A percentile compares a stretch with the other conserved stretches of the same genome.
These are phyloP conservation scores for Archaeoteleia sp. DNA, from an alignment of 2,888 invertebrate species.

Conservation along the genomic window DNA sequence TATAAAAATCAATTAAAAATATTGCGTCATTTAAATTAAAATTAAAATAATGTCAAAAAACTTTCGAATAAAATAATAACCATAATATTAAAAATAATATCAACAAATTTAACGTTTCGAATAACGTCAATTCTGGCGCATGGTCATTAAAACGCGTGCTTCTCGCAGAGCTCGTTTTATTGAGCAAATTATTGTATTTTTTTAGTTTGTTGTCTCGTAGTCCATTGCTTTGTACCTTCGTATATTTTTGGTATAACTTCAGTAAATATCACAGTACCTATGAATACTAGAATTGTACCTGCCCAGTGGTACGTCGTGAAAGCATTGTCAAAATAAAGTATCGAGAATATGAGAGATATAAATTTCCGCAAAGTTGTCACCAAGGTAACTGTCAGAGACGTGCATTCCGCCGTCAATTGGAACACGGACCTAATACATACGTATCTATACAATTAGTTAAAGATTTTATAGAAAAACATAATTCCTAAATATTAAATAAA, in stretches of 20 bases:
- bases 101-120: too few relatives aligned
- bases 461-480: constrained; percentile 50
- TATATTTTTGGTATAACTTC: constrained; percentile 80
- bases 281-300: constrained; percentile 92
- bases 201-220: background rate
- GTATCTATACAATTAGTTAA: constrained; percentile 76
- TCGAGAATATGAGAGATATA: constrained; percentile 94
- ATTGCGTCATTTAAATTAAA: too few relatives aligned
- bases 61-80: too few relatives aligned
- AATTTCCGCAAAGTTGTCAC: constrained; percentile 98
- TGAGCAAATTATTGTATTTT: too few relatives aligned
- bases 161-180: too few relatives aligned
- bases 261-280: constrained; percentile 94
- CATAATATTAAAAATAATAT: too few relatives aligned
- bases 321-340: constrained; percentile 94
- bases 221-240: constrained; percentile 44
- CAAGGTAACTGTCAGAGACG: constrained; percentile 94
- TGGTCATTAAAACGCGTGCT: too few relatives aligned
- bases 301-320: constrained; percentile 95
- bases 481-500: constrained; percentile 7
- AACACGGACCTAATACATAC: constrained; percentile 97
- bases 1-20: too few relatives aligned
- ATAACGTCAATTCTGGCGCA: too few relatives aligned
- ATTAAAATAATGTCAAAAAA: too few relatives aligned
- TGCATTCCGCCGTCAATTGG: constrained; percentile 93